A percentile compares a stretch with the other conserved stretches of the same genome.
phyloP scores from a whole-genome alignment of 2,888 invertebrate species.

The Oeneis ivallda region DNA sequence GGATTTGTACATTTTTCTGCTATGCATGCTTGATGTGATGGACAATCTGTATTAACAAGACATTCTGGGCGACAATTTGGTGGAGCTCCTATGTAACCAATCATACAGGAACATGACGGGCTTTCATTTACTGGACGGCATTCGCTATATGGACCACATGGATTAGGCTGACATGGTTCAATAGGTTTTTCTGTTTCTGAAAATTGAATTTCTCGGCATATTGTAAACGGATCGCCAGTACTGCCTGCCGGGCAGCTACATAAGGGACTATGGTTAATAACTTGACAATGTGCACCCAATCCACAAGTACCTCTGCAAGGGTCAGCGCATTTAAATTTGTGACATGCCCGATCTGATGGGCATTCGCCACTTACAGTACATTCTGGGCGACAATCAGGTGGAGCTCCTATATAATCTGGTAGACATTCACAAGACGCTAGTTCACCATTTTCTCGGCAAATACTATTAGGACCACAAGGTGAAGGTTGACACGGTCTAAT shows the following conservation, averaged over 20 bases:
- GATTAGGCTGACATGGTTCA: conserved; percentile 88
- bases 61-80: conserved; percentile 93
- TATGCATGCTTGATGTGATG: conserved; percentile 89
- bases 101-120: conserved; percentile 90
- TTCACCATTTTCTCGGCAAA: conserved; percentile 87
- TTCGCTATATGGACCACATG: conserved; percentile 91
- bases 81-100: conserved; percentile 87
- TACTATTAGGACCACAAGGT: conserved; percentile 89
- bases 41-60: conserved; percentile 90
- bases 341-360: conserved; percentile 87
- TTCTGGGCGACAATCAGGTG: conserved; percentile 88
- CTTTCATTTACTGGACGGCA: conserved; percentile 86
- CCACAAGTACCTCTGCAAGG: conserved; percentile 90
- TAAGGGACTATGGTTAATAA: conserved; percentile 89
- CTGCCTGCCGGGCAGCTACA: conserved; percentile 86
- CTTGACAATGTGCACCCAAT: conserved; percentile 86
- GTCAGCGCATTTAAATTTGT: conserved; percentile 88
- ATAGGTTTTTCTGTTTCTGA: conserved; percentile 51
- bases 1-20: conserved; percentile 92
- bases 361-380: conserved; percentile 91
- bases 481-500: conserved; percentile 87
- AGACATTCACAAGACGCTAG: conserved; percentile 88
- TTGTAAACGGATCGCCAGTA: conserved; percentile 85
- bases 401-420: conserved; percentile 85
- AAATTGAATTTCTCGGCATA: conserved; percentile 71